A percentile compares a stretch with the other conserved stretches of the same genome.
Conservation (phyloP, 2,113 vertebrate species). For the Microtus ochrogaster region DNA sequence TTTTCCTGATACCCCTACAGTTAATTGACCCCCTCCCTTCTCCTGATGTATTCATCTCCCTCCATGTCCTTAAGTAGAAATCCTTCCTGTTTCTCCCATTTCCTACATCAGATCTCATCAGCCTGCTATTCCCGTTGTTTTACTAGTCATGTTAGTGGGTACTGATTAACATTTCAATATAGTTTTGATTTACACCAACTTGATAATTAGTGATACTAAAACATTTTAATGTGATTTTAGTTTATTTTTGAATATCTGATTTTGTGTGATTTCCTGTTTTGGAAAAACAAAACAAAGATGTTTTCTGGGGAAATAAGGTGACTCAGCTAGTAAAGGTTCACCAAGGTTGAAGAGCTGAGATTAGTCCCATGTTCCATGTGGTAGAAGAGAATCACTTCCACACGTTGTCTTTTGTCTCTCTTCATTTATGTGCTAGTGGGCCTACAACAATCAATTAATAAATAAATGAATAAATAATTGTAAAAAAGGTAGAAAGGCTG, state of each 20-base stretch:
- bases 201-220: neutral
- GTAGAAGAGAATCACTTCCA: neutral
- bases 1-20: neutral
- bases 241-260: neutral
- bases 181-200: neutral
- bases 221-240: neutral
- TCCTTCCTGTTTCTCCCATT: neutral
- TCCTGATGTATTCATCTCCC: neutral
- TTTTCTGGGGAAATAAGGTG: neutral
- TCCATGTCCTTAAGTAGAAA: neutral
- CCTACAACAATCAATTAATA: too few species aligned
- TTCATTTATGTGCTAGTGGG: too few species aligned
- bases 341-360: neutral
- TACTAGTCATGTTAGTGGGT: neutral
- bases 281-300: neutral
- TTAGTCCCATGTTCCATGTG: neutral
- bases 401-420: neutral
- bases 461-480: neutral
- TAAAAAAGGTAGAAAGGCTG: neutral
- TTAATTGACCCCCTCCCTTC: neutral
- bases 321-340: neutral
- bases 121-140: neutral
- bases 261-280: neutral
- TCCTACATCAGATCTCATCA: neutral
- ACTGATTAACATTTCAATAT: neutral